Evolutionary conservation across 2,888 invertebrate genomes (phyloP).

Genomic region (Galerucella calmariensis): DNA sequence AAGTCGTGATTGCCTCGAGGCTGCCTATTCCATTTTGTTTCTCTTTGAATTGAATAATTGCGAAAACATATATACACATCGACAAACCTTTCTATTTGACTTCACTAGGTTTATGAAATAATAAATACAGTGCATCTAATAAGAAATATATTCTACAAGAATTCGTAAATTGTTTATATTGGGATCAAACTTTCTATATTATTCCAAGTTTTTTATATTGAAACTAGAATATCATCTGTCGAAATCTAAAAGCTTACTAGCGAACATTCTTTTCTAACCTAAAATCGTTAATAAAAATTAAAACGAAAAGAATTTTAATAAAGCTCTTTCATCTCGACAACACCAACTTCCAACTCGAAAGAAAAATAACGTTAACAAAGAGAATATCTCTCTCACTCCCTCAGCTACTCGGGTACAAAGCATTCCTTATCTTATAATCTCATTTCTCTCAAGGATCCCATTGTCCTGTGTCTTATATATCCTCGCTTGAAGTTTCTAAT

Average conservation of each 20-base stretch:
- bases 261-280: not conserved
- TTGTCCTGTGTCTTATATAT: conserved; percentile 16
- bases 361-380: conserved; percentile 18
- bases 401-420: conserved; percentile 16
- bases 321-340: conserved; percentile 8
- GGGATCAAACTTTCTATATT: too few relatives aligned
- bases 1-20: not conserved
- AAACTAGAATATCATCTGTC: too few relatives aligned
- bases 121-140: not conserved
- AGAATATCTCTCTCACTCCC: conserved; percentile 4
- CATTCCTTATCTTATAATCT: conserved; percentile 20
- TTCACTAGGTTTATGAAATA: not conserved
- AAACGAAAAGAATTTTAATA: conserved; percentile 21
- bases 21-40: not conserved
- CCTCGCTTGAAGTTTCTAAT: conserved; percentile 20
- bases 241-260: too few relatives aligned
- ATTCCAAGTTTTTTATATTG: too few relatives aligned
- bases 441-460: conserved; percentile 22
- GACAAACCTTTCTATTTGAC: not conserved
- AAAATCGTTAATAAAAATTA: conserved; percentile 9
- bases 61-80: not conserved
- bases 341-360: conserved; percentile 1
- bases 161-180: too few relatives aligned
- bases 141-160: too few relatives aligned
- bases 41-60: not conserved